Evolutionary conservation across 64 coral and sea anemone species (phyloP), one percentile per base, ranked within the genome.

Genomic region (Montipora foliosa): DNA sequence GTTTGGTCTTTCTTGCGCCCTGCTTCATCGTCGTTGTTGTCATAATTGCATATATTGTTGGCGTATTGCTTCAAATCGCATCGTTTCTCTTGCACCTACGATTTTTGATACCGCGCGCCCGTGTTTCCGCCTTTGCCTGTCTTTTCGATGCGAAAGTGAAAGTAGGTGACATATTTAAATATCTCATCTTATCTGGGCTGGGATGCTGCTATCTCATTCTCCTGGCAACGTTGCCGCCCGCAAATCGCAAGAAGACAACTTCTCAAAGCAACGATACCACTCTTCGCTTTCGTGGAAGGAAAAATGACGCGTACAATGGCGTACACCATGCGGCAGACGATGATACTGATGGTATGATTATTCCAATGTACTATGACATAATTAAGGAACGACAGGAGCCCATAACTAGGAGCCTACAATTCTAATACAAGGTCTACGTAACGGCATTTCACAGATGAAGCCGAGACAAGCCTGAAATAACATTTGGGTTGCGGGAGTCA

Each of bases 241-340:
- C 17, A n/a, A 16, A 69, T 71, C 64, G 64, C 15, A 50, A 11
- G 14, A 85, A 19, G 66, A 85, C 17, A 6, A 67, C 15, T 67
- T 83, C 29, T 49, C 64, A 64, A 66, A 85, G 62, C 11, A 85
- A 67, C 58, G 81, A 83, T 9, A 66, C 60, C 37, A 83, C 58
- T 49, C 44, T 71, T 85, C 82, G 64, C 15, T 49, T 70, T 46
- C 64, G 82, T 19, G 59, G 58, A 6, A 67, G 22, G 15, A 25
- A 22, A 67, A 83, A 61, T 15, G 60, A 5, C 62, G 49, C 5
- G 49, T 45, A 49, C 6, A 13, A 48, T 3, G 16, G 17, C 13
- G 64, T 10, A 6, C 14, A 19, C 60, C 60, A 12, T 11, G 6
- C 8, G 45, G 13, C 61, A 19, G 82, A 85, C 5, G 66, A 85